Conservation (phyloP, 1,140 invertebrate genomes). For the Nephila pilipes region DNA sequence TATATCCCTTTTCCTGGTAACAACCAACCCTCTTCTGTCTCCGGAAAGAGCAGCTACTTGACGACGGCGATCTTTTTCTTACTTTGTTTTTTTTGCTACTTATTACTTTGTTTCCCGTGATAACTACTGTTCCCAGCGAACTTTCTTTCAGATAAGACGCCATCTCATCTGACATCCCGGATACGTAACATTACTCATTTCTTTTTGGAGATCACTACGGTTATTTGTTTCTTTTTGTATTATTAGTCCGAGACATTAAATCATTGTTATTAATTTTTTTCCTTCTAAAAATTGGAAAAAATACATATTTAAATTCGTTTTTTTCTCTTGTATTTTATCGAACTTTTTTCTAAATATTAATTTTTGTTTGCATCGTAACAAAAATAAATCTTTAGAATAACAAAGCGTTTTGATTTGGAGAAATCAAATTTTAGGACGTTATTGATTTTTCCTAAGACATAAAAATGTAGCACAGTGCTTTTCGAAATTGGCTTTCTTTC, state of each 20-base stretch:
- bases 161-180: background rate
- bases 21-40: background rate
- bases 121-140: conserved; percentile 19
- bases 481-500: no score
- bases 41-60: conserved; percentile 25
- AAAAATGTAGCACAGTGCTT: no score
- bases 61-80: background rate
- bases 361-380: no score
- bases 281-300: background rate
- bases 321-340: no score
- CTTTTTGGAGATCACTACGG: background rate
- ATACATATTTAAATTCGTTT: no score
- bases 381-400: no score
- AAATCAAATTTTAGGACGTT: no score
- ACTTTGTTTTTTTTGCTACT: background rate
- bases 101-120: conserved; percentile 29
- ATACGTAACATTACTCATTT: conserved; percentile 8
- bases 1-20: background rate
- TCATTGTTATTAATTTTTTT: background rate
- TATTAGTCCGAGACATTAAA: background rate
- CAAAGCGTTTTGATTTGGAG: no score
- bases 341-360: no score
- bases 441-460: no score
- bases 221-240: background rate
- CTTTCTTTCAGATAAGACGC: conserved; percentile 13